Percentiles rank a stretch among this genome's conserved stretches.
Evolutionary conservation across 2,113 vertebrate species (phyloP).

Genomic region (Pteruthius melanotis): DNA sequence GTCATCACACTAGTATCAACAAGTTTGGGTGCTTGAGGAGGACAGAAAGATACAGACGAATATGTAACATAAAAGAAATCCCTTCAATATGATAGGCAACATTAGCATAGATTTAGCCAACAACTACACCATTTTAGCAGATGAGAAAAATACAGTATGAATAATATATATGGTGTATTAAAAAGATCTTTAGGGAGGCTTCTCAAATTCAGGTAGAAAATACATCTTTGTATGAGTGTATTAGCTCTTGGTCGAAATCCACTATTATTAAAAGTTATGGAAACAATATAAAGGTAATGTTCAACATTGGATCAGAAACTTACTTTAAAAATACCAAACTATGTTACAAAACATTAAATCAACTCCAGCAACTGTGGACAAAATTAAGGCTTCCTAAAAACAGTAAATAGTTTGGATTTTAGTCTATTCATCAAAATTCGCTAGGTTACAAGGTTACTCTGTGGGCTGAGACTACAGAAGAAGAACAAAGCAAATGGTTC

Average conservation of each 20-base stretch:
- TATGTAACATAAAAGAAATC: not conserved
- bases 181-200: constrained; percentile 1
- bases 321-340: not conserved
- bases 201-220: constrained; percentile 3
- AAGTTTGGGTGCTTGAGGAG: not conserved
- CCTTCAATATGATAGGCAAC: not conserved
- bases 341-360: not conserved
- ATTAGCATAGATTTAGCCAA: not conserved
- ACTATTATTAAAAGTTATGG: not conserved
- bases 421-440: not conserved
- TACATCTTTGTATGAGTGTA: not conserved
- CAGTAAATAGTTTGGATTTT: constrained; percentile 39
- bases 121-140: not conserved
- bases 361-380: not conserved
- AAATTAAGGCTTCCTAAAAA: not conserved
- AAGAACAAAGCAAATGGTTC: constrained; percentile 71
- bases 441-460: constrained; percentile 58
- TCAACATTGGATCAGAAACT: not conserved
- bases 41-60: not conserved
- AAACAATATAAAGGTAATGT: fast-evolving
- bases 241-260: not conserved
- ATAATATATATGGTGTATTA: not conserved
- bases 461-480: constrained; percentile 38
- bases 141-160: not conserved
- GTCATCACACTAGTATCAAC: not conserved